Evolutionary conservation across 2,888 invertebrate genomes (phyloP), one percentile per base, ranked within the genome.

Genomic region (Pammene aurita): DNA sequence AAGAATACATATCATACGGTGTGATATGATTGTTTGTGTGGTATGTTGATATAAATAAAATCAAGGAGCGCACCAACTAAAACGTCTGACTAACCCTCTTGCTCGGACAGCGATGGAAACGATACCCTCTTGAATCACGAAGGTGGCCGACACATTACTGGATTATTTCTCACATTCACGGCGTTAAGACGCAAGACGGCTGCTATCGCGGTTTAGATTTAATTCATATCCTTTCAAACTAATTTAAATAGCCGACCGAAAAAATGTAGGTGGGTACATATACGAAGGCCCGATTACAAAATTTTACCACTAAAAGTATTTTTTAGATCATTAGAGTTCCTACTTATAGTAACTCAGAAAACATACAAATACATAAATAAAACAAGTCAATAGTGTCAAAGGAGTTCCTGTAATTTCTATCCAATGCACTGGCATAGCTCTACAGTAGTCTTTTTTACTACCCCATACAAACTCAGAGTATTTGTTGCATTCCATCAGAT

Each of bases 151-250:
- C 56, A 41, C 69, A 55, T 69, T 48, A 48, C 41, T 26, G 64
- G 48, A 65, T 69, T 69, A 58, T 38, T 69, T 60, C 64, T 64
- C 64, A 60, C 69, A 65, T 69, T 60, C 64, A 60, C 41, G 58
- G 50, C 44, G n/a, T 44, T 58, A 52, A 63, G 2, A 26, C 26
- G 26, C 16, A 26, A 34, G 41, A 44, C 54, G 64, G 60, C 57
- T 57, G 14, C 46, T 69, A 69, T 69, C 69, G 54, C 41, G 60
- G 52, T 34, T 52, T 46, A 65, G 64, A 69, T 69, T 54, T 65
- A 55, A 65, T 69, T 69, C 46, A 69, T 69, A 41, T 54, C 60
- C 64, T 64, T 58, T 60, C 13, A 65, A 68, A 60, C n/a, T 48
- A 38, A 65, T 69, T 60, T 41, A 54, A 41, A 26, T 55, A 41